Evolutionary conservation across 2,888 invertebrate genomes (phyloP).

Genomic region (Lutraria lutraria): DNA sequence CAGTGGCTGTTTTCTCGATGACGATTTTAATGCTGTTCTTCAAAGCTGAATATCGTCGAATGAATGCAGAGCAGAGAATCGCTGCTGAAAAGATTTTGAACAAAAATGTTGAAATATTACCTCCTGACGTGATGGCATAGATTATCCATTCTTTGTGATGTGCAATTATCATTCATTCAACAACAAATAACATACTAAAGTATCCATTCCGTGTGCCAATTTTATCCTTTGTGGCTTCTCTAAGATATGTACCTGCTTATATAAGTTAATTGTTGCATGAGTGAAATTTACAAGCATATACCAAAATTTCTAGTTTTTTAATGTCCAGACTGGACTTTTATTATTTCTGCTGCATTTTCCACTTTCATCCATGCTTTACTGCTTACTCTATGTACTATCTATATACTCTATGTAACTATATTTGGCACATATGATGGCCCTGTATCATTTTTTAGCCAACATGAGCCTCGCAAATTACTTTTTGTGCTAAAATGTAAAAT

Average conservation of each 20-base stretch:
- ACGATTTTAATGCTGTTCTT: slow-evolving; percentile 80
- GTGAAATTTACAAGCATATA: too few species aligned
- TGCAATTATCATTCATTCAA: not conserved
- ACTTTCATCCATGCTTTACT: too few species aligned
- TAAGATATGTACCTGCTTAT: not conserved
- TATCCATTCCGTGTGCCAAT: not conserved
- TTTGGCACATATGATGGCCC: too few species aligned
- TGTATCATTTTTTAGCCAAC: too few species aligned
- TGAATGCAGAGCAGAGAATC: slow-evolving; percentile 81
- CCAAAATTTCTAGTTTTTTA: too few species aligned
- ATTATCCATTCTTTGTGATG: not conserved
- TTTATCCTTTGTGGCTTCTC: not conserved
- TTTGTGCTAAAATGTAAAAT: too few species aligned
- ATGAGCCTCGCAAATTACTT: too few species aligned
- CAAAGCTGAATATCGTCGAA: slow-evolving; percentile 82
- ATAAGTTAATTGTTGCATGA: too few species aligned
- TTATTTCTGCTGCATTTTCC: too few species aligned
- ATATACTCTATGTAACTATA: too few species aligned
- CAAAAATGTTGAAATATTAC: slow-evolving; percentile 59
- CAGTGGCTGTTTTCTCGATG: slow-evolving; percentile 76
- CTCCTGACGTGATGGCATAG: slow-evolving; percentile 20
- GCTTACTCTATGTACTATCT: too few species aligned
- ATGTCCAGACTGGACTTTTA: too few species aligned
- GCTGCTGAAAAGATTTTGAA: slow-evolving; percentile 80
- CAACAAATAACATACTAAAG: not conserved